Evolutionary conservation across 2,797 vertebrate genomes (phyloP), one percentile per base, ranked within the genome.

Genomic region (Malurus splendens): DNA sequence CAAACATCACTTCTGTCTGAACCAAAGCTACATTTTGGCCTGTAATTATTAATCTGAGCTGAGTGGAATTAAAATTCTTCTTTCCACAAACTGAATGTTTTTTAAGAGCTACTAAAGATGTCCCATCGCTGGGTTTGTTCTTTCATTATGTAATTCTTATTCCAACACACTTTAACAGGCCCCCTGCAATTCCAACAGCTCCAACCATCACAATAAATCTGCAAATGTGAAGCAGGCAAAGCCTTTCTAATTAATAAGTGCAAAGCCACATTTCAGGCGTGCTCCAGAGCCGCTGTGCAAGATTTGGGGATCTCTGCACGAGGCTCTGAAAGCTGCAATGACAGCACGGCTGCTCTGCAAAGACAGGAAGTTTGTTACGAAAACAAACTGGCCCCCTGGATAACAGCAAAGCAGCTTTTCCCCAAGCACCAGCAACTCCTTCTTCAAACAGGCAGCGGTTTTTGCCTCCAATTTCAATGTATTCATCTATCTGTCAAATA

Each of bases 291-390:
- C 55, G 13, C 76, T 92, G 76, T 44, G 84, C 75, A 82, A 74
- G 93, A 89, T 94, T 82, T 84, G 92, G 91, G 92, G 92, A 66
- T 73, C 59, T 48, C 84, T 90, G 91, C 89, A 93, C 78, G 89
- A 94, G 92, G 95, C 93, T 91, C 86, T 95, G 90, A 83, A 87
- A 95, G 87, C 91, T 93, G 72, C 90, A 96, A 61, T 94, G 95
- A 95, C 94, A 96, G 94, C 94, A 95, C 67, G 83, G 90, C 92
- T 93, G 85, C 93, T 93, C 93, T 93, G 94, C 94, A 93, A 84
- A 93, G 91, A 94, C 96, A 96, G 96, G 96, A 96, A 96, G 95
- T 96, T 95, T 95, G 92, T 94, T 95, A 93, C 87, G 80, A 93
- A 96, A 94, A 96, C 90, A 95, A 94, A 95, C 91, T 94, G 87